phyloP scores from a whole-genome alignment of 2,113 vertebrate species.

The Cephalopholis sonnerati region DNA sequence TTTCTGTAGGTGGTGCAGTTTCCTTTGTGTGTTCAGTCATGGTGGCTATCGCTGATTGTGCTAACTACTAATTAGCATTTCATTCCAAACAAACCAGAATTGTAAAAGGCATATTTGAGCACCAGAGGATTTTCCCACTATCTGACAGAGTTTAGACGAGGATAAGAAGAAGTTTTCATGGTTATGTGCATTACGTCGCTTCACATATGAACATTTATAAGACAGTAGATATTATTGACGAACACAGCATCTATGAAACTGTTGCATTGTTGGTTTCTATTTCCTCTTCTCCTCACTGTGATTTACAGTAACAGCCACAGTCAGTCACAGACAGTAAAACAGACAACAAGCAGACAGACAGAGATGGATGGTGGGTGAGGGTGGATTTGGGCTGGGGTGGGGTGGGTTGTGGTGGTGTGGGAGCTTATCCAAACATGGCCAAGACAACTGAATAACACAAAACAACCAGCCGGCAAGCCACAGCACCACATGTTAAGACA shows the following conservation, averaged over 20 bases:
- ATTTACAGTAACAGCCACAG: neutral
- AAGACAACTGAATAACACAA: slow-evolving; percentile 74
- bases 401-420: slow-evolving; percentile 41
- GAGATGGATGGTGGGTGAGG: slow-evolving; percentile 48
- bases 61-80: slow-evolving; percentile 39
- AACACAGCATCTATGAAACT: neutral
- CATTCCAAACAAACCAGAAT: slow-evolving; percentile 18
- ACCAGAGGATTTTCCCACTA: neutral
- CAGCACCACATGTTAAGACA: slow-evolving; percentile 79
- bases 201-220: neutral
- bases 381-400: slow-evolving; percentile 40
- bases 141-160: neutral
- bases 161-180: neutral
- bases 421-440: slow-evolving; percentile 75
- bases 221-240: neutral
- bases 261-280: neutral
- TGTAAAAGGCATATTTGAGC: slow-evolving; percentile 11
- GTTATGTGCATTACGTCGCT: neutral
- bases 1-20: slow-evolving; percentile 21
- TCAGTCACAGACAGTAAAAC: slow-evolving; percentile 25
- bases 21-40: slow-evolving; percentile 38
- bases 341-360: slow-evolving; percentile 47
- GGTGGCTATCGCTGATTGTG: slow-evolving; percentile 26
- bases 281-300: neutral
- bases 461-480: slow-evolving; percentile 77